A percentile compares a stretch with the other conserved stretches of the same genome.
phyloP scores from a whole-genome alignment of 2,113 vertebrate species.

The Anhinga rufa region DNA sequence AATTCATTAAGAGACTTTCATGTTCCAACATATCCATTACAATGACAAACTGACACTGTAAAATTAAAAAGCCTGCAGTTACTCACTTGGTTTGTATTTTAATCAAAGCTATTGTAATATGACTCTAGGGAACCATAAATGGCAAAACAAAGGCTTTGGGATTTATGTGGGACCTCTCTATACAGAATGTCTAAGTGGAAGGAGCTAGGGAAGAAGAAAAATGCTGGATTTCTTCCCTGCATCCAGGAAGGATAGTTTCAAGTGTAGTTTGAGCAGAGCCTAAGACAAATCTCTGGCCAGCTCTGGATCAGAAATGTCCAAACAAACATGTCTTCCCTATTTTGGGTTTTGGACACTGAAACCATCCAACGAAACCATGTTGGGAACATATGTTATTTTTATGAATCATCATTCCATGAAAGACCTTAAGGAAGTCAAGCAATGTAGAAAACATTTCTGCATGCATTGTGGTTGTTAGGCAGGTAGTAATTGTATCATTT shows the following conservation, averaged over 20 bases:
- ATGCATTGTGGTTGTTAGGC: neutral
- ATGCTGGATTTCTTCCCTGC: neutral
- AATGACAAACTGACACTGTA: constrained; percentile 30
- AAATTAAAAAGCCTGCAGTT: constrained; percentile 24
- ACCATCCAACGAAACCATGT: neutral
- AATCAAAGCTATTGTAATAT: constrained; percentile 41
- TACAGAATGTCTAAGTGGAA: neutral
- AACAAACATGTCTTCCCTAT: neutral
- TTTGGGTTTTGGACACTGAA: neutral
- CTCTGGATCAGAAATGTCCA: neutral
- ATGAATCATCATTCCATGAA: neutral
- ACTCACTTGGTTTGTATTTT: constrained; percentile 31
- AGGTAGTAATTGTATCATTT: neutral
- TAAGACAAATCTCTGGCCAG: neutral
- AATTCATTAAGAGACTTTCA: constrained; percentile 49
- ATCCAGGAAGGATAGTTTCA: neutral
- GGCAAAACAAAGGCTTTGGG: neutral
- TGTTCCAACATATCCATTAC: constrained; percentile 23
- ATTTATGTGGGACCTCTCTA: neutral
- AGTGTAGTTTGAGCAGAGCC: neutral
- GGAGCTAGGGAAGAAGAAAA: neutral
- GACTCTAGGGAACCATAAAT: constrained; percentile 10
- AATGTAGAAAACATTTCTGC: neutral
- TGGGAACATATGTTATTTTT: neutral
- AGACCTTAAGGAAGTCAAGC: neutral